phyloP scores from a whole-genome alignment of 92 coral and sea anemone species.

The Diadumene lineata region DNA sequence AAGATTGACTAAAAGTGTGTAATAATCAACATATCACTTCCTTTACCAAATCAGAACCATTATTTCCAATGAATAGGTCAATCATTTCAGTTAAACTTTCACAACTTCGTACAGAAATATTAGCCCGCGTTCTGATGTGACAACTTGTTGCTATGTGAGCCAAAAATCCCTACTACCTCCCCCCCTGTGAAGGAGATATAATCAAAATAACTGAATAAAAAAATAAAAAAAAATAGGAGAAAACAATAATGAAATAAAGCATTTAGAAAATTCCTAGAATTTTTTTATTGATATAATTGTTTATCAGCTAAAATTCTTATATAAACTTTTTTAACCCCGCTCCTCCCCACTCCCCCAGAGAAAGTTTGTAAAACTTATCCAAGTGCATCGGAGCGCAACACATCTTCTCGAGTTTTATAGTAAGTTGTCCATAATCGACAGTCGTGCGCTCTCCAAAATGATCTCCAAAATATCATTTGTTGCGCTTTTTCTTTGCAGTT shows the following conservation, averaged over 20 bases:
- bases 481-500: too few species aligned
- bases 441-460: too few species aligned
- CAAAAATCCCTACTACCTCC: slow-evolving; percentile 14
- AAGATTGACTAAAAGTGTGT: background rate
- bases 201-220: background rate
- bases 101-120: background rate
- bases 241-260: background rate
- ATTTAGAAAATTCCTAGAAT: background rate
- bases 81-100: background rate
- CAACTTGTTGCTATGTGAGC: slow-evolving; percentile 49
- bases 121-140: background rate
- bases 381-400: too few species aligned
- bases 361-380: too few species aligned
- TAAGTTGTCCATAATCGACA: too few species aligned
- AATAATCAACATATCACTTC: background rate
- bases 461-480: too few species aligned
- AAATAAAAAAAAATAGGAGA: background rate
- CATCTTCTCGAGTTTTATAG: too few species aligned
- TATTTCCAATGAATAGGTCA: slow-evolving; percentile 4
- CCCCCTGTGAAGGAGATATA: background rate
- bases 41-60: background rate
- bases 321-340: too few species aligned
- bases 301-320: too few species aligned
- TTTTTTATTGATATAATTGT: too few species aligned
- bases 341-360: too few species aligned